Evolutionary conservation across 1,140 invertebrate genomes (phyloP), one percentile per base, ranked within the genome.

Genomic region (Temnothorax nylanderi): DNA sequence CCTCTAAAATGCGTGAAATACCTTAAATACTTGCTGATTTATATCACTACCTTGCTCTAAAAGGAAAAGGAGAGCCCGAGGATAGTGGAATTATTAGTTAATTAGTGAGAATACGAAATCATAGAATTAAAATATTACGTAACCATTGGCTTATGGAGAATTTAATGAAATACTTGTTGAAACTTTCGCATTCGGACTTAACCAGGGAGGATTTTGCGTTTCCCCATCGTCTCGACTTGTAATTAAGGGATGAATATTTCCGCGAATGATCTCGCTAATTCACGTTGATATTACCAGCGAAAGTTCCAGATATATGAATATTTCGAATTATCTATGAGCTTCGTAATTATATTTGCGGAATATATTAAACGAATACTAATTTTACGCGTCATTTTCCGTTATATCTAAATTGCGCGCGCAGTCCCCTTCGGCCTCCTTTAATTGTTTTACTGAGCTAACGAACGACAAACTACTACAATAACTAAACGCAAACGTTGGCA

Each of bases 211-310:
- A 44, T 32, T 26, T 11, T 7, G 7, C 21, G 21, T 11, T 21
- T 72, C 18, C 21, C n/a, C 41, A 72, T 74, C 67, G 18, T 18
- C n/a, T 80, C 11, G 37, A 82, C 41, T 58, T 72, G 11, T 56
- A 82, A 82, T 82, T 72, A 74, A 82, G 3, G 18, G 67, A 82
- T 58, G 26, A 58, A 82, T 41, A 72, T 71, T 72, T 71, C 13
- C 13, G n/a, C 51, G 34, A 81, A 58, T 81, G 67, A 71, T 32
- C 77, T 72, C 37, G 16, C 16, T 71, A 69, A 78, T 81, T 81
- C 21, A 54, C 62, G 49, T 26, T 54, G 51, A 56, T 72, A 72
- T 71, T 47, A 56, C 32, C 21, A 18, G 34, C 2, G 37, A 13
- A 56, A 81, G n/a, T 81, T 41, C 2, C 13, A 16, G 41, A 58